Evolutionary conservation across 1,140 invertebrate species (phyloP).

Genomic region (Caenorhabditis brenneri): DNA sequence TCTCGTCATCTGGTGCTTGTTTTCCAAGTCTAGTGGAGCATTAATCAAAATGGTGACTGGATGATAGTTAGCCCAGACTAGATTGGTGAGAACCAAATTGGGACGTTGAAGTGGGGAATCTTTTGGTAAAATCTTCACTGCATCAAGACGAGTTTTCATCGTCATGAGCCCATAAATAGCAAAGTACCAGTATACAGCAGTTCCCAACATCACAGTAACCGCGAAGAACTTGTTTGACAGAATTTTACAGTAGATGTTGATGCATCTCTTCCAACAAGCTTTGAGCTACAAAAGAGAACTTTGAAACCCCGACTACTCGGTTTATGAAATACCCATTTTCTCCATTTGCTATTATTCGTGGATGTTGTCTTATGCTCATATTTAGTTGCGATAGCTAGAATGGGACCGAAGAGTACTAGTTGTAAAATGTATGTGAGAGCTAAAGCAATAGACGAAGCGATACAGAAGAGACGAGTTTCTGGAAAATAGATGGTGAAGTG

Average conservation of each 20-base stretch:
- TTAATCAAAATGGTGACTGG: conserved; percentile 68
- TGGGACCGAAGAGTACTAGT: conserved; percentile 60
- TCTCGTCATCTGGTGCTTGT: conserved; percentile 49
- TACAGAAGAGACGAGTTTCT: conserved; percentile 74
- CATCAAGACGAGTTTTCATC: conserved; percentile 63
- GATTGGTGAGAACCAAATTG: conserved; percentile 59
- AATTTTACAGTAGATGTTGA: conserved; percentile 18
- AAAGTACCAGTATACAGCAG: conserved; percentile 38
- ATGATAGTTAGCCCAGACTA: conserved; percentile 69
- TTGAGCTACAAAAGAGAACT: not conserved
- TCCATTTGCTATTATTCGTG: not conserved
- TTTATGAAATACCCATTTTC: conserved; percentile 7
- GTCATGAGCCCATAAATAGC: conserved; percentile 49
- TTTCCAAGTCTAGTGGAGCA: conserved; percentile 60
- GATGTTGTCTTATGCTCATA: conserved; percentile 48
- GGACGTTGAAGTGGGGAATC: conserved; percentile 64
- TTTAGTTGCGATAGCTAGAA: conserved; percentile 54
- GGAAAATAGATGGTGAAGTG: conserved; percentile 26
- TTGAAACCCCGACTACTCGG: not conserved
- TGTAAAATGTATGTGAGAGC: conserved; percentile 59
- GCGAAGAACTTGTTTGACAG: not conserved
- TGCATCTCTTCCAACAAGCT: not conserved
- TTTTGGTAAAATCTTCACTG: conserved; percentile 65
- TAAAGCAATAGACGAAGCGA: conserved; percentile 59
- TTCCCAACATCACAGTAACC: not conserved